Conservation (phyloP, 2,113 vertebrate species). For the Siniperca chuatsi region DNA sequence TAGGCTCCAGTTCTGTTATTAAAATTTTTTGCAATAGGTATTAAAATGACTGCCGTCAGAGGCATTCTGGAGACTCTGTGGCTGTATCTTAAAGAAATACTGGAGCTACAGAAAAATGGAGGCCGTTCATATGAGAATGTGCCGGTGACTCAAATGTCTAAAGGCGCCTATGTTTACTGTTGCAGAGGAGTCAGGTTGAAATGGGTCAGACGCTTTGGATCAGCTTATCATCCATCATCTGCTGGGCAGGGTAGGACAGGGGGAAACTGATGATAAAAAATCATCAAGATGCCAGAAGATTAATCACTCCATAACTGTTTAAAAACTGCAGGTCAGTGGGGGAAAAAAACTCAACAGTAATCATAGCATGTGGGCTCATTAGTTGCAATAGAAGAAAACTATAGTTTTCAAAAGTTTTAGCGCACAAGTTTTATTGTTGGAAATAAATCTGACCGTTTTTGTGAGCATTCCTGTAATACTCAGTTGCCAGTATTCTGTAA, state of each 20-base stretch:
- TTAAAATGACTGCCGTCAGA: background rate
- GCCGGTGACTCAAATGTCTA: constrained; percentile 44
- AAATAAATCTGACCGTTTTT: background rate
- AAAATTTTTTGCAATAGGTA: background rate
- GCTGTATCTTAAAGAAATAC: constrained; percentile 22
- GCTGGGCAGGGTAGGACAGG: constrained; percentile 38
- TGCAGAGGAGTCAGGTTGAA: constrained; percentile 63
- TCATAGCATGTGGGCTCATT: background rate
- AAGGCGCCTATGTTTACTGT: constrained; percentile 65
- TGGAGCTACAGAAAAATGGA: constrained; percentile 31
- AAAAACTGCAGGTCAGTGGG: constrained; percentile 10
- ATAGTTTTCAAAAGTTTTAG: background rate
- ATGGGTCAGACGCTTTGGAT: constrained; percentile 65
- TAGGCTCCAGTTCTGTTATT: background rate
- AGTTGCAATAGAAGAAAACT: background rate
- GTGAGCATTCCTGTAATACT: background rate
- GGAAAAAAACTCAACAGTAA: background rate
- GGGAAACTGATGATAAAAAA: constrained; percentile 54
- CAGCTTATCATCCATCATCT: constrained; percentile 72
- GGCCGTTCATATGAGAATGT: constrained; percentile 27
- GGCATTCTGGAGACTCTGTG: background rate
- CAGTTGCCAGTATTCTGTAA: background rate
- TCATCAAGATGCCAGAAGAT: constrained; percentile 23
- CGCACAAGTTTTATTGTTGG: background rate
- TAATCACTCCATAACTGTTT: constrained; percentile 24